Evolutionary conservation across 1,140 invertebrate species (phyloP).

Genomic region (Orussus abietinus): DNA sequence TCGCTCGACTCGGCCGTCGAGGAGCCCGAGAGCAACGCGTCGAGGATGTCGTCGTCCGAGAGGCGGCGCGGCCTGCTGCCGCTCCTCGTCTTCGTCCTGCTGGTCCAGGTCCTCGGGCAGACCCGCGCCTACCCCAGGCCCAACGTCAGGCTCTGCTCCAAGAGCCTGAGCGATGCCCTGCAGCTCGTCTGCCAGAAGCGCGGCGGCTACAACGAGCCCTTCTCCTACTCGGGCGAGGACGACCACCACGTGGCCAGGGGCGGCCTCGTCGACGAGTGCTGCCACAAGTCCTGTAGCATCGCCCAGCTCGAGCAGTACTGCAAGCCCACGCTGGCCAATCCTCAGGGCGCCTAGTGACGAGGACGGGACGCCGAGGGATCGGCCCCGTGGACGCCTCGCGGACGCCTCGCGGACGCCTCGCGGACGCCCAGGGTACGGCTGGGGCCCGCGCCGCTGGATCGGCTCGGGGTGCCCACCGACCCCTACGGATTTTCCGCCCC

Average conservation of each 20-base stretch:
- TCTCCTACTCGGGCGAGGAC: slow-evolving; percentile 32
- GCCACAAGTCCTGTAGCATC: slow-evolving; percentile 32
- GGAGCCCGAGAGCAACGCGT: slow-evolving; percentile 1
- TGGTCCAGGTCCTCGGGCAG: slow-evolving; percentile 7
- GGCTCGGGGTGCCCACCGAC: too few species aligned
- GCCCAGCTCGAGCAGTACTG: slow-evolving; percentile 40
- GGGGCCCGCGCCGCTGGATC: too few species aligned
- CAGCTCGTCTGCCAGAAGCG: slow-evolving; percentile 30
- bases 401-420: not conserved
- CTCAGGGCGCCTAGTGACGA: slow-evolving; percentile 9
- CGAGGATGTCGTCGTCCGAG: not conserved
- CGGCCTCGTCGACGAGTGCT: slow-evolving; percentile 43
- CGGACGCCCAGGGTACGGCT: not conserved
- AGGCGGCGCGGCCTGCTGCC: slow-evolving; percentile 9
- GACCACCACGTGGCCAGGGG: slow-evolving; percentile 18
- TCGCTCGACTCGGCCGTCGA: not conserved
- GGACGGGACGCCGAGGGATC: not conserved
- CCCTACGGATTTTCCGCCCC: too few species aligned
- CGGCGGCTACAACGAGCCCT: slow-evolving; percentile 42
- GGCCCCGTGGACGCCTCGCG: not conserved
- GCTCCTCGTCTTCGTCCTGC: slow-evolving; percentile 14
- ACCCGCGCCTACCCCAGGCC: slow-evolving; percentile 15
- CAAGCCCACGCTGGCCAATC: slow-evolving; percentile 21
- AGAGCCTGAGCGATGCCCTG: slow-evolving; percentile 33
- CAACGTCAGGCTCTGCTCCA: slow-evolving; percentile 34